Percentiles rank a stretch among this genome's conserved stretches.
Evolutionary conservation across 2,888 invertebrate species (phyloP).

Genomic region (Axea sp.): DNA sequence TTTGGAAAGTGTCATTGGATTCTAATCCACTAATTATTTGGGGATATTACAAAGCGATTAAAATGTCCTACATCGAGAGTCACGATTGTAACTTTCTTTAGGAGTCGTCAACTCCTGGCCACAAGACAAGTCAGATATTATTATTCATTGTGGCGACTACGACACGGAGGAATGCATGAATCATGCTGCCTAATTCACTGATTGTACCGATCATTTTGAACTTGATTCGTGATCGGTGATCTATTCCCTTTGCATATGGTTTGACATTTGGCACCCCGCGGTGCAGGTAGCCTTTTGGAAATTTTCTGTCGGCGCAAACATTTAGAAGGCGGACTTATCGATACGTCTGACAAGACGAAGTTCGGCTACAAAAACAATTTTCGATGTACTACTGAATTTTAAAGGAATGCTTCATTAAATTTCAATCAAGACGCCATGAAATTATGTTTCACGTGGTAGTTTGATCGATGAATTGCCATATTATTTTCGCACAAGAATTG

Average conservation of each 20-base stretch:
- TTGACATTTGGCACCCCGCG: constrained; percentile 67
- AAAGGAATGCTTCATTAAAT: constrained; percentile 36
- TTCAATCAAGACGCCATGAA: constrained; percentile 25
- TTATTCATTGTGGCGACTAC: constrained; percentile 62
- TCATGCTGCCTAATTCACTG: constrained; percentile 76
- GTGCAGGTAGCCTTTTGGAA: constrained; percentile 70
- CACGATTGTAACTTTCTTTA: constrained; percentile 34
- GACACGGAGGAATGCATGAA: constrained; percentile 72
- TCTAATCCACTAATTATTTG: constrained; percentile 16
- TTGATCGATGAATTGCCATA: constrained; percentile 8
- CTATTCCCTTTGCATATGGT: constrained; percentile 64
- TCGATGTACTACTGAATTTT: constrained; percentile 47
- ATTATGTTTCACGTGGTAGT: constrained; percentile 9
- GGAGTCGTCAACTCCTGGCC: constrained; percentile 28
- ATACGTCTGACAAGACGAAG: constrained; percentile 29
- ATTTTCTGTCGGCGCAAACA: constrained; percentile 69
- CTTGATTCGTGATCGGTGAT: constrained; percentile 67
- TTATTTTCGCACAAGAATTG: constrained; percentile 12
- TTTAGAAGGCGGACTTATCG: constrained; percentile 39
- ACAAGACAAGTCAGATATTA: constrained; percentile 57
- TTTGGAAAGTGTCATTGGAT: constrained; percentile 11
- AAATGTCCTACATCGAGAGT: constrained; percentile 31
- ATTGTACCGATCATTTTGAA: constrained; percentile 67
- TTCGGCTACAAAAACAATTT: constrained; percentile 45
- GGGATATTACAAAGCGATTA: constrained; percentile 35